A percentile compares a stretch with the other conserved stretches of the same genome.
These are phyloP conservation scores for Sylvicola cinctus DNA, from an alignment of 2,888 invertebrate species.

Conservation along the genomic window DNA sequence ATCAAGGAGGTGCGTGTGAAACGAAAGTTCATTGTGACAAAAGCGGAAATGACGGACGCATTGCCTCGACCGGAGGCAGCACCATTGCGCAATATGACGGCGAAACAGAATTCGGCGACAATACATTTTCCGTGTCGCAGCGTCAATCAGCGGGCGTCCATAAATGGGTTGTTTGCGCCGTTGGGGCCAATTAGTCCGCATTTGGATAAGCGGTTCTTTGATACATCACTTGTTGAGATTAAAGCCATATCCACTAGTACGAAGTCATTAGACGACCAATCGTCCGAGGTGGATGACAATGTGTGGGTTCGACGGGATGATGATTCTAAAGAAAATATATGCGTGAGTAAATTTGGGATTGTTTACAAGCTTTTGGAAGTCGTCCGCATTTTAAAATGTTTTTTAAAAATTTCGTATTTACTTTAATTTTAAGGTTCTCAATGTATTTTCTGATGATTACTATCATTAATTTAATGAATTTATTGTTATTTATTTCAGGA, in stretches of 20 bases:
- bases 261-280: constrained; percentile 14
- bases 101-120: constrained; percentile 32
- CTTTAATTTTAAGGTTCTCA: too few relatives aligned
- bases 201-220: constrained; percentile 61
- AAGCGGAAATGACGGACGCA: constrained; percentile 15
- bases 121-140: constrained; percentile 46
- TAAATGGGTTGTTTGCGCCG: constrained; percentile 34
- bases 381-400: too few relatives aligned
- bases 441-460: too few relatives aligned
- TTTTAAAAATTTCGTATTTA: too few relatives aligned
- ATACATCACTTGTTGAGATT: constrained; percentile 62
- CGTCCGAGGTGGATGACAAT: constrained; percentile 6
- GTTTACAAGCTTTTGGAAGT: neutral
- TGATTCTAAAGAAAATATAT: constrained; percentile 1
- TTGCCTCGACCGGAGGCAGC: constrained; percentile 16
- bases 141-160: constrained; percentile 31
- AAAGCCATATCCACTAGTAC: constrained; percentile 30
- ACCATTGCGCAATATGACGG: constrained; percentile 13
- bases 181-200: constrained; percentile 30
- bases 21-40: constrained; percentile 33
- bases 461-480: neutral
- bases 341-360: constrained; percentile 1
- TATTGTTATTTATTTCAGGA: neutral
- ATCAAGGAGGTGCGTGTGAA: constrained; percentile 20
- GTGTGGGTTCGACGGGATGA: constrained; percentile 10